Conservation (phyloP, 2,888 invertebrate genomes). For the Drosophila neotestacea region DNA sequence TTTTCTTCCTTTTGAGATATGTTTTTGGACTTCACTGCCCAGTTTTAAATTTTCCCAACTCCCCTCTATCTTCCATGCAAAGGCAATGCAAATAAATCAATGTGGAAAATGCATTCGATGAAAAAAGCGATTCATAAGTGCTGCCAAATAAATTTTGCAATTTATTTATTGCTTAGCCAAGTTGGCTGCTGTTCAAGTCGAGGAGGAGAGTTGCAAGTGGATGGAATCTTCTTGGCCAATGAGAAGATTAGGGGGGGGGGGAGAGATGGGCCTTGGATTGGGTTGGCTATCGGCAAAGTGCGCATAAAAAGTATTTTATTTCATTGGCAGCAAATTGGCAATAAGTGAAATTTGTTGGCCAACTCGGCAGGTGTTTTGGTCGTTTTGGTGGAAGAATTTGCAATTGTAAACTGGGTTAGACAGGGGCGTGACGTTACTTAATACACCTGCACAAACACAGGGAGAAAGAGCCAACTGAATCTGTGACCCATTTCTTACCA, state of each 20-base stretch:
- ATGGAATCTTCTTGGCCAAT: constrained; percentile 5
- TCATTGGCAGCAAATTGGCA: constrained; percentile 78
- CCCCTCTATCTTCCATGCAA: constrained; percentile 14
- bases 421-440: constrained; percentile 53
- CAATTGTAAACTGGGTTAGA: constrained; percentile 62
- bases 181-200: constrained; percentile 55
- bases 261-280: constrained; percentile 11
- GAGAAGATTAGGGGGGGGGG: background rate
- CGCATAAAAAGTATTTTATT: constrained; percentile 72
- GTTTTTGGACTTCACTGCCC: constrained; percentile 27
- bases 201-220: background rate
- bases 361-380: constrained; percentile 64
- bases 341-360: constrained; percentile 78
- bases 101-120: constrained; percentile 76
- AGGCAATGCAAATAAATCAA: constrained; percentile 72
- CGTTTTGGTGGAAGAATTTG: constrained; percentile 28
- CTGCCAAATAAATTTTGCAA: constrained; percentile 77
- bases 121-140: constrained; percentile 78
- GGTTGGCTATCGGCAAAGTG: constrained; percentile 62
- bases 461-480: constrained; percentile 5
- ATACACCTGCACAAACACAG: constrained; percentile 21
- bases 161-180: constrained; percentile 71
- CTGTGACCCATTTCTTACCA: constrained; percentile 50
- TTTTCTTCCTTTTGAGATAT: constrained; percentile 54
- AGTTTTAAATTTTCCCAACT: constrained; percentile 1